These are phyloP conservation scores for Phalera bucephala DNA, from an alignment of 2,888 invertebrate genomes.

Conservation along the genomic window DNA sequence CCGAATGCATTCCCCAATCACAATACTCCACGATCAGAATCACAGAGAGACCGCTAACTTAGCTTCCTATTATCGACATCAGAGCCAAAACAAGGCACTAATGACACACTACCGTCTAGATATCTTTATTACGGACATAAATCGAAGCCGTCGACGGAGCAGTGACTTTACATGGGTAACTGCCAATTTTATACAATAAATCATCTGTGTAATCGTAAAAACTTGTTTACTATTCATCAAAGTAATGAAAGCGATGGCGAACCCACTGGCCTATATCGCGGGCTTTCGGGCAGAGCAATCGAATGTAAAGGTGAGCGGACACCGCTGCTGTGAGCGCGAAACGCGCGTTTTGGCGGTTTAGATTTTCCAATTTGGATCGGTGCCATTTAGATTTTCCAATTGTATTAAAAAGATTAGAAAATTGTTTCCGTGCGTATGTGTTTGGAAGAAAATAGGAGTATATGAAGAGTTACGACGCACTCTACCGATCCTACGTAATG, in stretches of 20 bases:
- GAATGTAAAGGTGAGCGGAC: conserved; percentile 25
- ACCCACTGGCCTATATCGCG: conserved; percentile 54
- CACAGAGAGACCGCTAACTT: conserved; percentile 23
- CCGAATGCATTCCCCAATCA: background rate
- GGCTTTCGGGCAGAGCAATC: conserved; percentile 30
- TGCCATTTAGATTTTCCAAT: too few relatives aligned
- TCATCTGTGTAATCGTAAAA: conserved; percentile 48
- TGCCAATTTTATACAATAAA: conserved; percentile 51
- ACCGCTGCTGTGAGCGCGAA: background rate
- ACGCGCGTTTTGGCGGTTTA: too few relatives aligned
- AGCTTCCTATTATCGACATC: conserved; percentile 18
- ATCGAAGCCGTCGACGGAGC: conserved; percentile 20
- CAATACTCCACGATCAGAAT: conserved; percentile 12
- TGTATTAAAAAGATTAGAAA: too few relatives aligned
- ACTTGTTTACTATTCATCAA: conserved; percentile 55
- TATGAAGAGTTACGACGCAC: too few relatives aligned
- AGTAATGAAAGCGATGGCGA: conserved; percentile 46
- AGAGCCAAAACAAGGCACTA: conserved; percentile 25
- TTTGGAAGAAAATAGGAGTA: too few relatives aligned
- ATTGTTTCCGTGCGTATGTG: too few relatives aligned
- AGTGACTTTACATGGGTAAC: conserved; percentile 31
- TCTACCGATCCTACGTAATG: too few relatives aligned
- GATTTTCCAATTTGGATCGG: too few relatives aligned
- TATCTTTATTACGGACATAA: conserved; percentile 35
- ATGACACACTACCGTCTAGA: conserved; percentile 28